Conservation (phyloP, 2,888 invertebrate species). For the Andricus curvator region DNA sequence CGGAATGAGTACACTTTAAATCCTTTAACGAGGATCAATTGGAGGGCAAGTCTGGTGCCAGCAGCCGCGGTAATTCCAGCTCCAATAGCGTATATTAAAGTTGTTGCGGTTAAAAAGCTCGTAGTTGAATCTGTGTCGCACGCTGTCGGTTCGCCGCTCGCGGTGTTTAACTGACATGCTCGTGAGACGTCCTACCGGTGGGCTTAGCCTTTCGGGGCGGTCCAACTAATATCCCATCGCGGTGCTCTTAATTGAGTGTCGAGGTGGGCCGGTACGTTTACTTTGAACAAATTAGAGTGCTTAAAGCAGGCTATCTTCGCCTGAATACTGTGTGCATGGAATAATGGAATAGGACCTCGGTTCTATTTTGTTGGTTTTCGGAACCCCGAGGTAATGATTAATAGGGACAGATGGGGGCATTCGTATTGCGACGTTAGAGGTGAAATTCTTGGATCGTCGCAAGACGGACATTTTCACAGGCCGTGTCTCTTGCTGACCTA, state of each 20-base stretch:
- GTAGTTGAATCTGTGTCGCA: constrained; percentile 80
- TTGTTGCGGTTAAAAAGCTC: constrained; percentile 85
- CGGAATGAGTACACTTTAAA: constrained; percentile 77
- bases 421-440: too few relatives aligned
- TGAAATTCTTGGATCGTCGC: too few relatives aligned
- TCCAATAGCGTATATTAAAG: constrained; percentile 81
- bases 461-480: too few relatives aligned
- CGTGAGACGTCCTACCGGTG: constrained; percentile 65
- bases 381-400: too few relatives aligned
- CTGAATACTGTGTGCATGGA: too few relatives aligned
- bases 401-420: too few relatives aligned
- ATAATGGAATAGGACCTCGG: too few relatives aligned
- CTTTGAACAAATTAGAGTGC: constrained; percentile 85
- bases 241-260: constrained; percentile 78
- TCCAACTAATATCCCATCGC: constrained; percentile 72
- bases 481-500: too few relatives aligned
- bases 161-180: neutral
- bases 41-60: constrained; percentile 86
- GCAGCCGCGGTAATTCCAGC: constrained; percentile 87
- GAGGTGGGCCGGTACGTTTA: constrained; percentile 81
- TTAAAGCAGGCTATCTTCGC: constrained; percentile 83
- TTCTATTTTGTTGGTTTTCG: too few relatives aligned
- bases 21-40: constrained; percentile 83
- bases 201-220: constrained; percentile 72
- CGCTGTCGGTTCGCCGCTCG: constrained; percentile 79